Base-by-base conservation (phyloP, 2,113 vertebrate genomes). In the Cyanoderma ruficeps region DNA sequence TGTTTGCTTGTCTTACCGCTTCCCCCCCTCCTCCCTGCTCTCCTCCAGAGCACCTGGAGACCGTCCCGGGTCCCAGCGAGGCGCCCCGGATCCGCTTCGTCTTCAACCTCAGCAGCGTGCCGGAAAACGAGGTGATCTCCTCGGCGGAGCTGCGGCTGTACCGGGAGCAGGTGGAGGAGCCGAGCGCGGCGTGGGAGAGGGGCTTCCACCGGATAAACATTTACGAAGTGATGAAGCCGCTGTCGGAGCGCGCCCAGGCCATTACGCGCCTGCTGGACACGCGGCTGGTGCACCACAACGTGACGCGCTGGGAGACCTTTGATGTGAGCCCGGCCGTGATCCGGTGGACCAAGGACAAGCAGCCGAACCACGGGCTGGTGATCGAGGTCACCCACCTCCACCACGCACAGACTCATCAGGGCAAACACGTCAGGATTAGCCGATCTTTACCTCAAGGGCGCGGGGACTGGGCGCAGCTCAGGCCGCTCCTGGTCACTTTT, bases 51-150 rank as follows among this genome's bases (percentile, higher is more conserved):
- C 98, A 99, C 98, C 98, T 99, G 98, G 99, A 99, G 97, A 97
- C 67, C 90, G 79, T 99, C 67, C 97, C 98, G 81, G 98, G 98
- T 82, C 96, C 97, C 76, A 90, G 95, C 21, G 97, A 97, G 80
- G 95, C 57, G 15, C 97, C 67, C 94, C 98, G 75, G 90, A 96
- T 99, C 70, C 99, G 98, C 91, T 99, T 99, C 98, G 94, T 99
- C 93, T 99, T 99, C 98, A 99, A 99, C 98, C 98, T 99, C 97
- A 99, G 99, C 98, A 99, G 98, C 98, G 98, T 99, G 96, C 99
- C 99, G 6, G 98, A 99, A 72, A 98, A 99, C 13, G 99, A 99
- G 98, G 98, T 99, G 96, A 98, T 99, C 80, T 99, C 99, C 11
- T 99, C 99, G 0, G 99, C 99, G 31, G 99, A 99, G 96, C 98